A percentile compares a stretch with the other conserved stretches of the same genome.
These are phyloP conservation scores for Meghimatium bilineatum DNA, from an alignment of 2,888 invertebrate species.

Conservation along the genomic window DNA sequence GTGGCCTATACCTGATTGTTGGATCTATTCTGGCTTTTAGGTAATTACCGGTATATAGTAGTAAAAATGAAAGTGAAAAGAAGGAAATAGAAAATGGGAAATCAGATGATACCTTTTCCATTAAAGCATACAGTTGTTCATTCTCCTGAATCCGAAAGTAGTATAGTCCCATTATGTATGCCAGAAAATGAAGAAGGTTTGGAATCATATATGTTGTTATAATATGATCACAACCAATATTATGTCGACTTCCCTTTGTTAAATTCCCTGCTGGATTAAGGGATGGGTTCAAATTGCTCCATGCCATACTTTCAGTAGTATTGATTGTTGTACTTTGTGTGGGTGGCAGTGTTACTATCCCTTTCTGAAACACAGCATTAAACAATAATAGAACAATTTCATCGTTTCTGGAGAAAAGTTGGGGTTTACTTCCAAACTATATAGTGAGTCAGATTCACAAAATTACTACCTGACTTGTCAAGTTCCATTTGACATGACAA, in stretches of 20 bases:
- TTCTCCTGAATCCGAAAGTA: constrained; percentile 75
- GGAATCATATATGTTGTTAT: constrained; percentile 76
- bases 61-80: no score
- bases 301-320: background rate
- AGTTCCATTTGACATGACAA: no score
- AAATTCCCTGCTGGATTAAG: background rate
- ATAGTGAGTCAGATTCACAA: no score
- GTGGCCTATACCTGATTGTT: no score
- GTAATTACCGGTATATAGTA: no score
- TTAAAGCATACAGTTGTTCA: constrained; percentile 76
- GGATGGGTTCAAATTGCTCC: background rate
- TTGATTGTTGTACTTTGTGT: constrained; percentile 5
- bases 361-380: background rate
- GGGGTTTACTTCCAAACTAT: no score
- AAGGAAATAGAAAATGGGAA: background rate
- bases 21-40: no score
- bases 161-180: constrained; percentile 73
- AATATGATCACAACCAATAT: constrained; percentile 70
- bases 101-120: constrained; percentile 73
- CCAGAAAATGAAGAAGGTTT: constrained; percentile 74
- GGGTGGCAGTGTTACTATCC: background rate
- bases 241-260: background rate
- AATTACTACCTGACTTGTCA: no score
- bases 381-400: no score
- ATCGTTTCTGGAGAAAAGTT: no score